These are phyloP conservation scores for Dicranocentrus wangi DNA, from an alignment of 2,888 invertebrate species.

Conservation along the genomic window DNA sequence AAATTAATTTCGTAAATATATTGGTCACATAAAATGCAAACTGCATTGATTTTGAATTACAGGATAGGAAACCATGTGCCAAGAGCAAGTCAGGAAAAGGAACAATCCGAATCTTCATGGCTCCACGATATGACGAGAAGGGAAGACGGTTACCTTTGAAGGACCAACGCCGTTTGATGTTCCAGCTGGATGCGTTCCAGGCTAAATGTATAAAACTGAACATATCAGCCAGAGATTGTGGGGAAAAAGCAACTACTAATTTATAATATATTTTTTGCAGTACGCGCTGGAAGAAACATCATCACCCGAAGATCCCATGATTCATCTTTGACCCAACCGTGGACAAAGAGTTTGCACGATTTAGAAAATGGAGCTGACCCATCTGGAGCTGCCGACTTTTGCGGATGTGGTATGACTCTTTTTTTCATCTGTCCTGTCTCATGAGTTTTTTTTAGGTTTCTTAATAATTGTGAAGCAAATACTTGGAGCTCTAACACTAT, in stretches of 20 bases:
- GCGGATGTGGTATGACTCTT: constrained; percentile 74
- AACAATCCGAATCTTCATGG: constrained; percentile 58
- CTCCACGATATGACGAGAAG: constrained; percentile 51
- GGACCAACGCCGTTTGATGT: constrained; percentile 54
- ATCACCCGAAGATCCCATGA: constrained; percentile 41
- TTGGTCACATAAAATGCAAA: no score
- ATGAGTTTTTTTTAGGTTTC: no score
- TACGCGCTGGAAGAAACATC: constrained; percentile 34
- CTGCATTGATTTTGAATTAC: no score
- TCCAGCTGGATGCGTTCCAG: constrained; percentile 58
- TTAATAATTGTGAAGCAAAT: no score
- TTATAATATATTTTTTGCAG: no score
- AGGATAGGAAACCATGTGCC: constrained; percentile 44
- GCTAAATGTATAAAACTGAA: constrained; percentile 28
- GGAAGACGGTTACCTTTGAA: constrained; percentile 39
- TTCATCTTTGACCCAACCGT: constrained; percentile 44
- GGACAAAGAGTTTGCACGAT: neutral
- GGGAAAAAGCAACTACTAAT: no score
- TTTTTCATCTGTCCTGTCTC: no score
- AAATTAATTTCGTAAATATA: no score
- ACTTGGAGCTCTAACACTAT: no score
- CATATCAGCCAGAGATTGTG: constrained; percentile 24
- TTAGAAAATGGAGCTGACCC: neutral
- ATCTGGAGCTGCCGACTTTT: constrained; percentile 36
- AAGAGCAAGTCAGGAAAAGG: constrained; percentile 44